Evolutionary conservation across 2,113 vertebrate species (phyloP), one percentile per base, ranked within the genome.

Genomic region (Ondatra zibethicus): DNA sequence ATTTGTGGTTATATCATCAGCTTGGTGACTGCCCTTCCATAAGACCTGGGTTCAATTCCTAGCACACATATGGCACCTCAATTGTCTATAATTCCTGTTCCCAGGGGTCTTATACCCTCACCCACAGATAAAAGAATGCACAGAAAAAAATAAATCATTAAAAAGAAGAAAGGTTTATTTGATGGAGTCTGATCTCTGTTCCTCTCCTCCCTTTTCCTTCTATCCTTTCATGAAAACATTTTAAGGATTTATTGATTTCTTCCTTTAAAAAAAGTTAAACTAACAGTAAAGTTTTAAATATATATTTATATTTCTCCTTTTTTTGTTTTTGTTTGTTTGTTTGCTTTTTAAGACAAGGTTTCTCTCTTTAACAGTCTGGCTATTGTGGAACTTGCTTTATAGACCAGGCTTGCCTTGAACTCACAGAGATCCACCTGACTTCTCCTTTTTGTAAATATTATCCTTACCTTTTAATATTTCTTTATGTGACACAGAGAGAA

Each of bases 101-200:
- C 31, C 29, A 10, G 29, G 12, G 45, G 27, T 19, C 29, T 3
- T 0, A 10, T 8, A 78, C 76, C 45, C 45, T 80, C 47, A 80
- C 16, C 19, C 17, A 36, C 17, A 52, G 29, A 17, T 21, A 52
- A 16, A 52, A 80, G 50, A 25, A 55, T 80, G 11, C 21, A 58
- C 29, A 90, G 25, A n/a, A 3, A 25, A 4, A 63, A 47, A 50
- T 42, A 75, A 75, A 23, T 89, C 94, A 21, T 89, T 93, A 95
- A 92, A 72, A 95, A 61, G 87, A 91, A 90, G 47, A 33, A 96
- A 52, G 13, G 0, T 92, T 45, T 89, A 77, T 95, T 94, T 76
- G 73, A 7, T 55, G 39, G 73, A 85, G 2, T 85, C 33, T 58
- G 45, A 10, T 92, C 16, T 96, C 8, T 92, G 0, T 39, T 39